Evolutionary conservation across 2,113 vertebrate genomes (phyloP).

Genomic region (Cinclus mexicanus): DNA sequence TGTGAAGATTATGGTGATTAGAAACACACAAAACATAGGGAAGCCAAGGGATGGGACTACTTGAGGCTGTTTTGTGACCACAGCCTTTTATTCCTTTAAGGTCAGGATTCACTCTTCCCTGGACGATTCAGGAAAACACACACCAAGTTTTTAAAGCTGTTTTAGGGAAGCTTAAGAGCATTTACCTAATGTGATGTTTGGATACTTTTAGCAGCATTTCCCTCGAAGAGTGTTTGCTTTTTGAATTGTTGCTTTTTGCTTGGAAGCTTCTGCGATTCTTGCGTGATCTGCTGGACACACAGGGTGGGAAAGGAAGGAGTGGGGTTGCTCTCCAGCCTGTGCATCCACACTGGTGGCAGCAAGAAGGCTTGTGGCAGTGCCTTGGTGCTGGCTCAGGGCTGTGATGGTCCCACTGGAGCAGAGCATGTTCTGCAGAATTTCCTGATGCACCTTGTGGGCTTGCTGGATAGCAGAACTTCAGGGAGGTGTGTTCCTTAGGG

Average conservation of each 20-base stretch:
- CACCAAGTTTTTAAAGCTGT: neutral
- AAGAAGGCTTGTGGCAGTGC: neutral
- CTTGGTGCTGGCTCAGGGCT: rapidly evolving
- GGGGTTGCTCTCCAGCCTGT: neutral
- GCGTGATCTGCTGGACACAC: neutral
- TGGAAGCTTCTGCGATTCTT: neutral
- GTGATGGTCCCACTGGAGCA: rapidly evolving
- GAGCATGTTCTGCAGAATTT: neutral
- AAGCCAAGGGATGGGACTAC: neutral
- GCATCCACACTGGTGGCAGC: neutral
- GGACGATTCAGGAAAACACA: neutral
- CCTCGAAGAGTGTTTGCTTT: neutral
- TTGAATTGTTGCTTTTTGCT: neutral
- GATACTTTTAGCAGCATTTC: neutral
- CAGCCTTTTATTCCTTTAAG: neutral
- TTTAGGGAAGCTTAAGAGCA: neutral
- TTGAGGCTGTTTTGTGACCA: neutral
- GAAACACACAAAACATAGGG: neutral
- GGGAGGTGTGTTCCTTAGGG: neutral
- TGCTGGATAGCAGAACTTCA: neutral
- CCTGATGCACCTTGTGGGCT: neutral
- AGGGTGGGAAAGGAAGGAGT: neutral
- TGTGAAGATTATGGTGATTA: neutral
- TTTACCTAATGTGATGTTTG: neutral
- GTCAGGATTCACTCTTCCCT: neutral